Evolutionary conservation across 2,797 vertebrate genomes (phyloP), one percentile per base, ranked within the genome.

Genomic region (Acanthopagrus latus): DNA sequence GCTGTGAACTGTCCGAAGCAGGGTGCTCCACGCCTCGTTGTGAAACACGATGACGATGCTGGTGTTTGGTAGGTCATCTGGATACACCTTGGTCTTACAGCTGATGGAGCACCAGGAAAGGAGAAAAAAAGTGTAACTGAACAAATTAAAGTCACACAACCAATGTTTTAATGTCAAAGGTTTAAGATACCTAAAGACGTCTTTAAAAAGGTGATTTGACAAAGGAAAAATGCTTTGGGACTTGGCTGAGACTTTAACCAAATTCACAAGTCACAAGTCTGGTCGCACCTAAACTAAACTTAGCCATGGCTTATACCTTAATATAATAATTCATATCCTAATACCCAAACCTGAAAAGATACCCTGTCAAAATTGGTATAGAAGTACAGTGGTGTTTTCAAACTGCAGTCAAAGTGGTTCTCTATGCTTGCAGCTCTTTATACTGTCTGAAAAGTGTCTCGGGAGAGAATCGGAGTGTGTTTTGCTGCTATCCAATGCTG

Each of bases 21-120:
- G 92, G 0, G 98, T 99, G 87, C 98, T 99, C 98, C 98, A 99
- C 0, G 98, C 98, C 86, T 99, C 98, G n/a, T 99, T 99, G 94
- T 99, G 98, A 84, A 99, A 99, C 67, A 99, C 98, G 20, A 99
- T 98, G 47, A 99, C 98, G 3, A 99, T 97, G 70, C 98, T 99
- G 50, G 98, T 99, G 93, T 96, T 97, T 54, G 98, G 98, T 79
- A 99, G 96, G 55, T 97, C 95, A 17, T 97, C 97, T 0, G 95
- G 91, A 83, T 98, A 96, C 78, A 97, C 95, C 86, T 99, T 99
- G 7, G 96, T 97, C 91, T 97, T 98, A 90, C 98, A 99, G 78
- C 98, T 99, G 86, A 64, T 12, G 12, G 52, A 38, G 38, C 0
- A 54, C 71, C 12, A 56, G 23, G n/a, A 13, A 57, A 27, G 38